phyloP scores from a whole-genome alignment of 2,888 invertebrate species.

The Anticlea derivata region DNA sequence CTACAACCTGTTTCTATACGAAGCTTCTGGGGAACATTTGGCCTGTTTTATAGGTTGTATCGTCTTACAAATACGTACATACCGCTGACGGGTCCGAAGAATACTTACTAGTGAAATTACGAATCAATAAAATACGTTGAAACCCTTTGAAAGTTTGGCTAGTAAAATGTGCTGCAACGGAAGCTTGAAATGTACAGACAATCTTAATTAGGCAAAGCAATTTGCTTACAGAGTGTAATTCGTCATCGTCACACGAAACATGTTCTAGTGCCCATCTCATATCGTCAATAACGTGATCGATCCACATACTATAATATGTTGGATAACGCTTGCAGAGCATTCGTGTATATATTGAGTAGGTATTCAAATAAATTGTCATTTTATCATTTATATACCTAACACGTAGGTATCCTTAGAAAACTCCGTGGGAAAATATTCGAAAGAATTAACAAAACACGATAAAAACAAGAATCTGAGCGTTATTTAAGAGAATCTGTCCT shows the following conservation, averaged over 20 bases:
- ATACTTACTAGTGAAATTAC: conserved; percentile 20
- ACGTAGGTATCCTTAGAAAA: conserved; percentile 13
- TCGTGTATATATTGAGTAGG: no score
- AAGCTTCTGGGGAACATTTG: conserved; percentile 26
- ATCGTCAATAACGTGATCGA: no score
- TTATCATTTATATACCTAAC: background rate
- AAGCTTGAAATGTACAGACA: no score
- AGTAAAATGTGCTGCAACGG: background rate
- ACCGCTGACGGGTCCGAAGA: conserved; percentile 14
- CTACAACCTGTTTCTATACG: conserved; percentile 57
- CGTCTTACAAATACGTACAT: conserved; percentile 22
- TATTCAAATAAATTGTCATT: background rate
- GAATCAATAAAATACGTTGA: conserved; percentile 13
- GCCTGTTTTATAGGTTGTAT: conserved; percentile 33
- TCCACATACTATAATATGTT: no score
- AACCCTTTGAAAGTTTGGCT: background rate
- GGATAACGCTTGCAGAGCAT: no score
- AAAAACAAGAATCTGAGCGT: conserved; percentile 63
- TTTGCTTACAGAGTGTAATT: no score
- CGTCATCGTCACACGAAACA: no score
- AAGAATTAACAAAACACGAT: conserved; percentile 61
- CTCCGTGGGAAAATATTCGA: conserved; percentile 25
- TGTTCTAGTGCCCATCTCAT: no score
- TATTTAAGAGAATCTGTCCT: conserved; percentile 68
- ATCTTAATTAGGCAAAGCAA: no score